Base-by-base conservation (phyloP, 2,113 vertebrate genomes). In the Riparia riparia region DNA sequence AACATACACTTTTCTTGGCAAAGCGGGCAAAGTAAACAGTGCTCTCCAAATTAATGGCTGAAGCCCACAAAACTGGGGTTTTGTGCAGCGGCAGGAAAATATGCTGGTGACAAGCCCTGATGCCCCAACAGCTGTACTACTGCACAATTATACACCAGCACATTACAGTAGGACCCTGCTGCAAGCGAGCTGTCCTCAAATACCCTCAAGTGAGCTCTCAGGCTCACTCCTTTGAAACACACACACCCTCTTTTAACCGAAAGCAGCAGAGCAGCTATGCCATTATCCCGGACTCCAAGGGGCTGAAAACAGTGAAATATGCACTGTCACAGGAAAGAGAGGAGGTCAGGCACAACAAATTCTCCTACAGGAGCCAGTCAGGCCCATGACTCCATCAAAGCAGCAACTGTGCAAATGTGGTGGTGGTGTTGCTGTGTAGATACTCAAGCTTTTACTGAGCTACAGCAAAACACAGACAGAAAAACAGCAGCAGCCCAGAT, bases 251-350 rank as follows among this genome's bases (percentile, higher is more conserved):
- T 70, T 18, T 61, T 50, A 41, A 60, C 5, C n/a, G 71, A 13
- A 50, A 72, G 15, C 6, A 63, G 32, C 21, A 12, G 18, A 85
- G 31, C 5, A 71, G 29, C 25, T 34, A 44, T 34, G 39, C n/a
- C 20, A 2, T 41, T 24, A 66, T 18, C 18, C 28, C 60, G 34
- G 21, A 20, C 17, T 53, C 31, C 39, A 74, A 47, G 14, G 25
- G 14, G 49, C 2, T 54, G 21, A 51, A 51, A 68, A 41, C 8
- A 41, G 12, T 34, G 37, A 56, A 29, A 13, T 2, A 2, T 3
- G 7, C 57, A 32, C 10, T 3, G 12, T 7, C 15, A 41, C 0
- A 5, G 29, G 15, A 58, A 44, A 69, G 9, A 4, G 2, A 1
- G 12, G 31, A 50, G 11, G 24, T n/a, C 57, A 78, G 10, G 28